Evolutionary conservation across 2,888 invertebrate genomes (phyloP).

Genomic region (Salticus scenicus): DNA sequence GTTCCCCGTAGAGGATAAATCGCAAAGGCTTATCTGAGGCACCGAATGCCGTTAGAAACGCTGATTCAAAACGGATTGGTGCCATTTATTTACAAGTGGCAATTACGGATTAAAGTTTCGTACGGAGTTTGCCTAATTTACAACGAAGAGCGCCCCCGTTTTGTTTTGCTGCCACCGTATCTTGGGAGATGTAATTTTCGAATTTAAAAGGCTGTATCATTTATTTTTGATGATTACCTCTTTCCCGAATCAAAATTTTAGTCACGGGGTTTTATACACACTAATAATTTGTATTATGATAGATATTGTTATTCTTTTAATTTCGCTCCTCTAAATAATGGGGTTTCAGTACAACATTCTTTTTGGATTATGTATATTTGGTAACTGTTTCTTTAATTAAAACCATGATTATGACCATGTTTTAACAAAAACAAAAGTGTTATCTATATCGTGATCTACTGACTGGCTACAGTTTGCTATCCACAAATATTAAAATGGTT

Average conservation of each 20-base stretch:
- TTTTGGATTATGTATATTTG: too few species aligned
- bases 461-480: too few species aligned
- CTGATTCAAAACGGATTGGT: constrained; percentile 50
- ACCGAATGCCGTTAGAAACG: not conserved
- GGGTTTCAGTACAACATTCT: too few species aligned
- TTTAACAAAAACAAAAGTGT: too few species aligned
- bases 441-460: too few species aligned
- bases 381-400: too few species aligned
- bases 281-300: too few species aligned
- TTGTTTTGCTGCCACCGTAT: not conserved
- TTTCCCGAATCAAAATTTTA: not conserved
- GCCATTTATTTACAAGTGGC: constrained; percentile 36
- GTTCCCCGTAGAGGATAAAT: constrained; percentile 24
- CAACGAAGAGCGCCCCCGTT: not conserved
- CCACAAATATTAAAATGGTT: too few species aligned
- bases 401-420: too few species aligned
- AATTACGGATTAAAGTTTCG: constrained; percentile 13
- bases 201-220: not conserved
- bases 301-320: too few species aligned
- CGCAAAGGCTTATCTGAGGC: constrained; percentile 12
- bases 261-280: too few species aligned
- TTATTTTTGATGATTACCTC: not conserved
- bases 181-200: not conserved
- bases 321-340: too few species aligned
- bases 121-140: constrained; percentile 12